Percentiles rank a stretch among this genome's conserved stretches.
Conservation (phyloP, 2,797 vertebrate species). For the Heterohyrax brucei region DNA sequence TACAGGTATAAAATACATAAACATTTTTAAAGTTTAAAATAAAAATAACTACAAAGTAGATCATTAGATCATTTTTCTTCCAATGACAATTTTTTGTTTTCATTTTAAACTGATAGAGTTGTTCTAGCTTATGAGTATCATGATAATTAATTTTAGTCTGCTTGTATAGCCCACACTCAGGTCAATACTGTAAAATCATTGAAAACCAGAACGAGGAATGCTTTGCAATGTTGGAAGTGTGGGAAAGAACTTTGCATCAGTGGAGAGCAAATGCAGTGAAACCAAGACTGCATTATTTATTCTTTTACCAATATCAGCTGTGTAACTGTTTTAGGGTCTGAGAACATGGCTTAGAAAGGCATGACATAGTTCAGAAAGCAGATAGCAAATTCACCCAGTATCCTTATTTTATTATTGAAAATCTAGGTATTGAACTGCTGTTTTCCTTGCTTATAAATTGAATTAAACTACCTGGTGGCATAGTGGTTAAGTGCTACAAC, state of each 20-base stretch:
- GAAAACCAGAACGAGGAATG: neutral
- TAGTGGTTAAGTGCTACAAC: too few species aligned
- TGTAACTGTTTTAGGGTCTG: neutral
- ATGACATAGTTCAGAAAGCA: neutral
- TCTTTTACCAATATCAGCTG: neutral
- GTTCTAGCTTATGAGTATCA: neutral
- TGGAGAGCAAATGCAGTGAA: neutral
- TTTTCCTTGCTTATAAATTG: neutral
- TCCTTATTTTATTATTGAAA: neutral
- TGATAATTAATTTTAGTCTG: neutral
- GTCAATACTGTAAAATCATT: neutral
- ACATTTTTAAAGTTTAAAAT: neutral
- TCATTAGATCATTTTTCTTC: neutral
- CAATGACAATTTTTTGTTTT: neutral
- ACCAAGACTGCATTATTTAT: neutral
- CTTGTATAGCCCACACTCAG: neutral
- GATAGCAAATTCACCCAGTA: neutral
- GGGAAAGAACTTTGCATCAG: neutral
- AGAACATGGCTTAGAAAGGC: neutral
- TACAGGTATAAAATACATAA: neutral
- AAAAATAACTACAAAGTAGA: constrained; percentile 26
- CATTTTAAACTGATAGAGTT: constrained; percentile 20
- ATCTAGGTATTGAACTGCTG: neutral
- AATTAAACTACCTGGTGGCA: neutral
- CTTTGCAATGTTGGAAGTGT: neutral